A percentile compares a stretch with the other conserved stretches of the same genome.
Evolutionary conservation across 2,113 vertebrate genomes (phyloP).

Genomic region (Anguilla rostrata): DNA sequence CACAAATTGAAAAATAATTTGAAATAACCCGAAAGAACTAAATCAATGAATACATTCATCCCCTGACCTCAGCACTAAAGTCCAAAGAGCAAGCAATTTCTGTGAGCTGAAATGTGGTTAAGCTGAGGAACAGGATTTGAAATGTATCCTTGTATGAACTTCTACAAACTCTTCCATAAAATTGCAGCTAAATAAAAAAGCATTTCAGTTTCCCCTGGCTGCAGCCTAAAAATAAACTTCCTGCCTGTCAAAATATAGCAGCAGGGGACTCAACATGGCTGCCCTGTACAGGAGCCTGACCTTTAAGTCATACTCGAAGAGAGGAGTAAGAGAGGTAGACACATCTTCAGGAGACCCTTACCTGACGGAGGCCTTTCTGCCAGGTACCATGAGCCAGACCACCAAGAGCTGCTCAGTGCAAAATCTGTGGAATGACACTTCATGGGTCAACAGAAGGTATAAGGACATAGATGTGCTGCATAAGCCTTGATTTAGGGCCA

Average conservation of each 20-base stretch:
- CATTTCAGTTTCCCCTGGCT: background rate
- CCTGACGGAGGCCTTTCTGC: background rate
- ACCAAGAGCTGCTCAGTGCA: background rate
- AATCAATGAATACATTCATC: background rate
- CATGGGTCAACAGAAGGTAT: background rate
- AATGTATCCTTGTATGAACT: background rate
- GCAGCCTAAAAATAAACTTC: background rate
- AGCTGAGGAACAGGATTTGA: background rate
- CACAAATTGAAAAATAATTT: background rate
- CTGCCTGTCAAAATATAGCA: slow-evolving; percentile 10
- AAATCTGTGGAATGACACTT: background rate
- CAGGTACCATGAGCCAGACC: background rate
- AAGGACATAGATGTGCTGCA: no score
- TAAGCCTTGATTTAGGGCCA: no score
- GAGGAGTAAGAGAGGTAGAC: background rate
- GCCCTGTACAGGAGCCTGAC: background rate
- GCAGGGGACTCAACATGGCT: background rate
- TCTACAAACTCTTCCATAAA: background rate
- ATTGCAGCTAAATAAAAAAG: no score
- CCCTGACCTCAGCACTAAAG: background rate
- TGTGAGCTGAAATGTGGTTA: background rate
- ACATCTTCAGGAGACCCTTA: slow-evolving; percentile 1
- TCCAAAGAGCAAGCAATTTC: background rate
- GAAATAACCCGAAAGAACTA: background rate
- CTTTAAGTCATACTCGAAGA: background rate